phyloP scores from a whole-genome alignment of 1,140 invertebrate genomes.

The Danaus melanippus region DNA sequence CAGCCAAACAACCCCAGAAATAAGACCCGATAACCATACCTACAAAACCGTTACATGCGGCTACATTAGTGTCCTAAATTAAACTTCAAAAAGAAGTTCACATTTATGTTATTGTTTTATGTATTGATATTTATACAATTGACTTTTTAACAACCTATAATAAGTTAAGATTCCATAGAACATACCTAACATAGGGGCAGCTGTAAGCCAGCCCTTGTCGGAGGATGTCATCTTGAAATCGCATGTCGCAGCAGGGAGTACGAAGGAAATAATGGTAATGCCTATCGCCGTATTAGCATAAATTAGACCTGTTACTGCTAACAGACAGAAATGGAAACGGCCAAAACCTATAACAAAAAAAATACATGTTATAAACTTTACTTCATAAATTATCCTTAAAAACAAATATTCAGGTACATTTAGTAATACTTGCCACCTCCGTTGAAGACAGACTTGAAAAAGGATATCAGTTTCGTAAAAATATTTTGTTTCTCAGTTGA shows the following conservation, averaged over 20 bases:
- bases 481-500: no score
- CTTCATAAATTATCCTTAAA: neutral
- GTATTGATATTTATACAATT: slow-evolving; percentile 7
- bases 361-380: slow-evolving; percentile 1
- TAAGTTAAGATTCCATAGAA: slow-evolving; percentile 4
- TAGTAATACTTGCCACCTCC: no score
- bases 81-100: no score
- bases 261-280: slow-evolving; percentile 88
- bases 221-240: slow-evolving; percentile 83
- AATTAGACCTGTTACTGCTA: slow-evolving; percentile 80
- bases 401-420: no score
- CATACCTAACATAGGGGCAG: slow-evolving; percentile 83
- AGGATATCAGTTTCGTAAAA: no score
- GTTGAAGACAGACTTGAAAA: no score
- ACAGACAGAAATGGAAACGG: slow-evolving; percentile 80
- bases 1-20: slow-evolving; percentile 90
- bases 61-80: neutral
- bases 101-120: no score
- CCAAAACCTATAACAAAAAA: slow-evolving; percentile 78
- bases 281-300: slow-evolving; percentile 86
- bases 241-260: slow-evolving; percentile 82
- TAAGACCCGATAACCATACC: slow-evolving; percentile 93
- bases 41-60: slow-evolving; percentile 33
- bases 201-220: slow-evolving; percentile 82
- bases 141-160: neutral